Base-by-base conservation (phyloP, 1,140 invertebrate species). In the Drosophila sulfurigaster region DNA sequence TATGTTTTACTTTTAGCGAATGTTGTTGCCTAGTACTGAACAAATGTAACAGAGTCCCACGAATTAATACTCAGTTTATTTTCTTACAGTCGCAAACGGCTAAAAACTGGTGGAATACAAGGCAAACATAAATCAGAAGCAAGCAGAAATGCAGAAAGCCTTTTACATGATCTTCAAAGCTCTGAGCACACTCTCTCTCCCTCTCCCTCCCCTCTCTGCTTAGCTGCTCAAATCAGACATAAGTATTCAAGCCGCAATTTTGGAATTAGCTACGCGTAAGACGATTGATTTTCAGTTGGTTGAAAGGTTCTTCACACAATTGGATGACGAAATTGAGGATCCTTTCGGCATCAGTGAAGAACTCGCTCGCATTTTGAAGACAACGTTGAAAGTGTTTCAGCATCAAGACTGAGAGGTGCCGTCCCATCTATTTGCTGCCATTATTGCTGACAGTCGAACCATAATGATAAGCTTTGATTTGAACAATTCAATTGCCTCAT, bases 271-370 rank as follows among this genome's bases (percentile, higher is more conserved):
- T 1, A 28, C 16, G 0, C 70, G 80, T 20, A 28, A 41, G 0
- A 45, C 67, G 15, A 52, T 52, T 2, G 25, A 69, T 1, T 78
- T 82, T 16, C 32, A 49, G 11, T 35, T 82, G 0, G 46, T 63
- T n/a, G 81, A 82, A 32, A 78, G 78, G 78, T 82, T 81, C 43
- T 82, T 66, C 13, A 75, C 78, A 1, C 81, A 82, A 16, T 10
- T 82, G 6, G 35, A 45, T 1, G 65, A 62, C 7, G 54, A 82
- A 67, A 62, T 70, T 1, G 8, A 10, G 0, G 62, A 66, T 38
- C 20, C 35, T 1, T 20, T 15, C 2, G 25, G 41, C 59, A 3
- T 30, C 25, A 45, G 30, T 0, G 3, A 35, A 0, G 62, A 76
- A 6, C 49, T 81, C 10, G 11, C 78, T 0, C 20, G 38, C 10